Conservation (phyloP, 2,113 vertebrate species). For the Scopus umbretta region DNA sequence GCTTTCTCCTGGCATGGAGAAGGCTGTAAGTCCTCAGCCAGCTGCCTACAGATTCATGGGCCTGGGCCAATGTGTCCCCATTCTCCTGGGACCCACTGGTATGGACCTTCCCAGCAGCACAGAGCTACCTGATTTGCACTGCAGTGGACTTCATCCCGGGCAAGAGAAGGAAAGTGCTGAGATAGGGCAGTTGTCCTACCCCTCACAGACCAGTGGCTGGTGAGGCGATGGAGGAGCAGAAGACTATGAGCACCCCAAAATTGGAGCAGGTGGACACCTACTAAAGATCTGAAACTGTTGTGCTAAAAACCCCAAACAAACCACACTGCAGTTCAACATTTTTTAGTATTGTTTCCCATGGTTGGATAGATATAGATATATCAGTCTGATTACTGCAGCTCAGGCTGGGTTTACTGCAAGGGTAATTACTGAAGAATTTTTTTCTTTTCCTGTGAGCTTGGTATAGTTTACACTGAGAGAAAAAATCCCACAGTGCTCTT, state of each 20-base stretch:
- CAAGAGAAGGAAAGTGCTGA: background rate
- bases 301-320: background rate
- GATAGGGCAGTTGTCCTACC: background rate
- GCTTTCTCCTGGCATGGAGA: background rate
- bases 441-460: background rate
- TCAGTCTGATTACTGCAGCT: background rate
- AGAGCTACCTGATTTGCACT: background rate
- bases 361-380: background rate
- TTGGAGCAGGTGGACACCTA: background rate
- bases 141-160: background rate
- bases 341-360: background rate
- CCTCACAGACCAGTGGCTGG: background rate
- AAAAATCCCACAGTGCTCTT: background rate
- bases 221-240: background rate
- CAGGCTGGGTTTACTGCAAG: background rate
- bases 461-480: background rate
- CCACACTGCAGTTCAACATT: background rate
- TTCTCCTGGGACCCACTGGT: background rate
- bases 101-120: background rate
- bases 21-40: background rate
- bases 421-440: background rate
- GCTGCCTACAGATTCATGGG: background rate
- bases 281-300: background rate
- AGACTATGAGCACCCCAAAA: background rate
- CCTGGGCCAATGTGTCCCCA: accelerated